Evolutionary conservation across 1,140 invertebrate species (phyloP).

Genomic region (Notospermus geniculatus): DNA sequence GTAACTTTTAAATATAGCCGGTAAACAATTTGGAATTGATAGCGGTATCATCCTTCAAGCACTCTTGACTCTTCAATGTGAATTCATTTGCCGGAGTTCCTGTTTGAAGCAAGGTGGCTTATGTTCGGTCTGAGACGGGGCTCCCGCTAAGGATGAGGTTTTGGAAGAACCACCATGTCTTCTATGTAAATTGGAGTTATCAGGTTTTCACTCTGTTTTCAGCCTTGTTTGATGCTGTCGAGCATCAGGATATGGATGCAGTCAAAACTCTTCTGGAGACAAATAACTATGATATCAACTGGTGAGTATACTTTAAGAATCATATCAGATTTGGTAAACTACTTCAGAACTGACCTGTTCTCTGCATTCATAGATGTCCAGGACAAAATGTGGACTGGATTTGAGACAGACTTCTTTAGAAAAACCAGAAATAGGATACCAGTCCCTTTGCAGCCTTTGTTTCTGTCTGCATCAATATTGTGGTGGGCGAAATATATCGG

Average conservation of each 20-base stretch:
- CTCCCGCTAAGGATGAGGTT: not conserved
- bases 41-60: not conserved
- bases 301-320: too few species aligned
- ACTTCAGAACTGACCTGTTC: too few species aligned
- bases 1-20: too few species aligned
- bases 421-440: too few species aligned
- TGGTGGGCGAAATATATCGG: too few species aligned
- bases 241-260: conserved; percentile 88
- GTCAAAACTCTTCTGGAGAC: conserved; percentile 84
- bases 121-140: not conserved
- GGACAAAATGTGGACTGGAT: too few species aligned
- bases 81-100: not conserved
- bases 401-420: too few species aligned
- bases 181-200: not conserved
- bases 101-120: not conserved
- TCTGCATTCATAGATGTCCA: too few species aligned
- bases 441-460: too few species aligned
- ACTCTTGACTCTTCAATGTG: not conserved
- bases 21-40: not conserved
- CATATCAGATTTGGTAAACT: too few species aligned
- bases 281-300: conserved; percentile 87
- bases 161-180: not conserved
- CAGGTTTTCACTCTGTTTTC: conserved; percentile 21
- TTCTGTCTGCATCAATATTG: too few species aligned
- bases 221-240: conserved; percentile 88